These are phyloP conservation scores for Xylota sylvarum DNA, from an alignment of 2,888 invertebrate species.

Conservation along the genomic window DNA sequence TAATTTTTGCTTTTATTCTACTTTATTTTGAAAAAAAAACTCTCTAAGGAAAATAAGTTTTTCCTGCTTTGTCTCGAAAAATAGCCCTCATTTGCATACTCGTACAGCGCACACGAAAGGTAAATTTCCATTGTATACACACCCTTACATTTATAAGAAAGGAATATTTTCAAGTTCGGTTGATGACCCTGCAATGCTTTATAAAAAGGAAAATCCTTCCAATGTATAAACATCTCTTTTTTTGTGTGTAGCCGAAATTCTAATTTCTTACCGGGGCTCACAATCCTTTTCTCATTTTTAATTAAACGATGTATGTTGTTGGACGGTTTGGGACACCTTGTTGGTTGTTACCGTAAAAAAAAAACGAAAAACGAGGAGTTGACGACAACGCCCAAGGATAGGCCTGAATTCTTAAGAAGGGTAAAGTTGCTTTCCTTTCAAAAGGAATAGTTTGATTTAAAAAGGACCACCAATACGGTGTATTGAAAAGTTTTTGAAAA, in stretches of 20 bases:
- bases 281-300: constrained; percentile 34
- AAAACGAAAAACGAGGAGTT: background rate
- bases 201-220: constrained; percentile 7
- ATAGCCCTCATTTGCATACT: constrained; percentile 23
- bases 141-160: background rate
- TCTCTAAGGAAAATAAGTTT: constrained; percentile 6
- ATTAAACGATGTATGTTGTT: constrained; percentile 36
- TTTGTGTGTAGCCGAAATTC: constrained; percentile 4
- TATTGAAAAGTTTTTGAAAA: constrained; percentile 17
- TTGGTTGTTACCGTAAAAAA: constrained; percentile 7
- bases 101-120: background rate
- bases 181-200: constrained; percentile 28
- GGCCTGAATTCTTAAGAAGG: constrained; percentile 22
- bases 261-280: constrained; percentile 9
- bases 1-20: constrained; percentile 13
- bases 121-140: constrained; percentile 2
- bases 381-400: constrained; percentile 28
- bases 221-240: constrained; percentile 22
- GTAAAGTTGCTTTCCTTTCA: background rate
- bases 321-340: constrained; percentile 11
- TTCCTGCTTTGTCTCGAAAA: background rate
- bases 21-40: constrained; percentile 1
- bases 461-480: constrained; percentile 14
- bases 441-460: constrained; percentile 36
- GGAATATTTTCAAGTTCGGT: constrained; percentile 22